Conservation (phyloP, 2,797 vertebrate genomes). For the Molossus alvarezi region DNA sequence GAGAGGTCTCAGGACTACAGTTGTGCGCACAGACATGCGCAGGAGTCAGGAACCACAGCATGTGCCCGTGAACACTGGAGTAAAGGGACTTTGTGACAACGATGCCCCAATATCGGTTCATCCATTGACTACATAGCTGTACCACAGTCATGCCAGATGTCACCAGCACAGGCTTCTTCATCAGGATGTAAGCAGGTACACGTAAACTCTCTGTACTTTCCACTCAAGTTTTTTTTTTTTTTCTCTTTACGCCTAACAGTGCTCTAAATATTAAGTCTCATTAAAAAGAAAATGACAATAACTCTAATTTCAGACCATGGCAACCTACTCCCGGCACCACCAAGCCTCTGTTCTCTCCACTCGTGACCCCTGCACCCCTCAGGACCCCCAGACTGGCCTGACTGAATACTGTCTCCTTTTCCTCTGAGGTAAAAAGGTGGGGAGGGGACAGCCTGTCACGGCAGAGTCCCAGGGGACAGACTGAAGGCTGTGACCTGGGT, state of each 20-base stretch:
- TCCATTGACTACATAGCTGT: accelerated
- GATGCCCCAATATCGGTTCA: too few relatives aligned
- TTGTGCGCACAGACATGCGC: background rate
- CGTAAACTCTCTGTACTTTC: background rate
- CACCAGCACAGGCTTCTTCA: background rate
- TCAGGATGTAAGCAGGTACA: background rate
- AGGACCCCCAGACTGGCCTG: background rate
- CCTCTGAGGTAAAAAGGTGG: too few relatives aligned
- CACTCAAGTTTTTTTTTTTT: background rate
- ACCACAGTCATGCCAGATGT: too few relatives aligned
- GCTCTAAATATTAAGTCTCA: background rate
- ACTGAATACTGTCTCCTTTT: too few relatives aligned
- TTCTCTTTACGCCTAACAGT: background rate
- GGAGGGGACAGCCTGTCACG: too few relatives aligned
- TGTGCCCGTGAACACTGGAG: background rate
- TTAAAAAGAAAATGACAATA: background rate
- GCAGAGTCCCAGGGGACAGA: background rate
- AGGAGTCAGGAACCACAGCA: background rate
- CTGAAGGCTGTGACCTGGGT: background rate
- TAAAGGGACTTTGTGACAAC: background rate
- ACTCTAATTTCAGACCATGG: background rate
- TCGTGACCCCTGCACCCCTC: background rate
- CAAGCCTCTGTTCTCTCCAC: background rate
- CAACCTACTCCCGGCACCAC: background rate
- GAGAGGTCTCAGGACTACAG: background rate